These are phyloP conservation scores for Phaethon lepturus DNA, from an alignment of 2,113 vertebrate genomes.

Conservation along the genomic window DNA sequence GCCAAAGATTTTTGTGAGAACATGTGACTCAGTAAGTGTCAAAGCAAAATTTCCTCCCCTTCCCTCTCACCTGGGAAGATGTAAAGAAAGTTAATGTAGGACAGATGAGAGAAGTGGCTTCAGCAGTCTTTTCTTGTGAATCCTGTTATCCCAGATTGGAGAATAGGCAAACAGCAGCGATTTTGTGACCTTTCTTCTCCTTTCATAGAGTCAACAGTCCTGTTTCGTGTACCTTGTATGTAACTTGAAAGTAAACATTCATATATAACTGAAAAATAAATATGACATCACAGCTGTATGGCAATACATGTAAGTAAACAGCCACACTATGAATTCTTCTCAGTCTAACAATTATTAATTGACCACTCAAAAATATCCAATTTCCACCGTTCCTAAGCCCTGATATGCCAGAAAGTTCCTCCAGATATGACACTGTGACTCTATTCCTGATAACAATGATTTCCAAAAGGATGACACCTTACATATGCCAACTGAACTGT, in stretches of 20 bases:
- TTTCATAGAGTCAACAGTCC: neutral
- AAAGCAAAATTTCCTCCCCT: neutral
- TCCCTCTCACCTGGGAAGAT: neutral
- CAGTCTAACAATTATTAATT: neutral
- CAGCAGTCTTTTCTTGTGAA: neutral
- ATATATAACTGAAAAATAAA: neutral
- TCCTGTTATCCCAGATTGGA: neutral
- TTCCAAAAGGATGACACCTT: neutral
- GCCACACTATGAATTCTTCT: neutral
- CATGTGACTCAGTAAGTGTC: neutral
- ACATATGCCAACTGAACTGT: neutral
- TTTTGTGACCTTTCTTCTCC: neutral
- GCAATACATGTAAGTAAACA: neutral
- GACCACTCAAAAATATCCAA: neutral
- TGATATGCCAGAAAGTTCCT: neutral
- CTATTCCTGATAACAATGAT: neutral
- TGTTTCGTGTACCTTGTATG: neutral
- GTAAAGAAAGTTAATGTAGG: neutral
- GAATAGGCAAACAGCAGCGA: neutral
- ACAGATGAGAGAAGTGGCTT: neutral
- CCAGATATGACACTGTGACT: neutral
- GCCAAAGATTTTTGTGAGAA: neutral
- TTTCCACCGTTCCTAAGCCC: neutral
- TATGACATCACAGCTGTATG: neutral
- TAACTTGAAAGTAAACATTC: neutral